Evolutionary conservation across 2,888 invertebrate species (phyloP), one percentile per base, ranked within the genome.

Genomic region (Steromphala cineraria): DNA sequence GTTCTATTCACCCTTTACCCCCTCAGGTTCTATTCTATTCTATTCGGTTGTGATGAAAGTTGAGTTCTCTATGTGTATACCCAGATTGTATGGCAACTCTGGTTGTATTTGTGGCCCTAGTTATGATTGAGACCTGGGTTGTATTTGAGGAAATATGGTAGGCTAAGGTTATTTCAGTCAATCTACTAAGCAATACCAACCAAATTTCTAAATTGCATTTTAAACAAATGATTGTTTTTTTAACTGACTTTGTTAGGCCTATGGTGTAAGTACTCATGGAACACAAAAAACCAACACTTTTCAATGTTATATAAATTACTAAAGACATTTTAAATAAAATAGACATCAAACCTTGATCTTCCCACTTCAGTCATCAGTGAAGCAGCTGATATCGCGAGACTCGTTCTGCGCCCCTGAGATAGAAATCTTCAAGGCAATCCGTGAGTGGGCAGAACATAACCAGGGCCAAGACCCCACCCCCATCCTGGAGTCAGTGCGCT

Each of bases 401-500:
- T 98, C 99, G 8, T 99, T 99, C 94, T 99, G 97, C 94, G 98
- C 98, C 0, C 96, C 97, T 0, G 99, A 99, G 94, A 97, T 97
- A 55, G 97, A 98, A 89, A 98, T 99, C 86, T 99, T 99, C 94
- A 95, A 95, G 89, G 97, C 98, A 0, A 97, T 99, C 0, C 95
- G 96, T 92, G 95, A 95, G 81, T 99, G 99, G 99, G 96, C 96
- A 88, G 95, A 95, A 87, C 95, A 96, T 40, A 98, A 98, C 94
- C 95, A 95, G 82, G 95, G 95, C 83, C 95, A 95, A 90, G 95
- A 93, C 78, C 87, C 90, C 1, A 87, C 89, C 0, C 89, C 89
- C 0, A 89, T 92, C 17, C 81, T 94, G 13, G 86, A 90, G 15
- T 88, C 90, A n/a, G 94, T 95, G 4, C 96, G 99, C 28, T 94